Evolutionary conservation across 2,797 vertebrate genomes (phyloP), one percentile per base, ranked within the genome.

Genomic region (Fringilla coelebs): DNA sequence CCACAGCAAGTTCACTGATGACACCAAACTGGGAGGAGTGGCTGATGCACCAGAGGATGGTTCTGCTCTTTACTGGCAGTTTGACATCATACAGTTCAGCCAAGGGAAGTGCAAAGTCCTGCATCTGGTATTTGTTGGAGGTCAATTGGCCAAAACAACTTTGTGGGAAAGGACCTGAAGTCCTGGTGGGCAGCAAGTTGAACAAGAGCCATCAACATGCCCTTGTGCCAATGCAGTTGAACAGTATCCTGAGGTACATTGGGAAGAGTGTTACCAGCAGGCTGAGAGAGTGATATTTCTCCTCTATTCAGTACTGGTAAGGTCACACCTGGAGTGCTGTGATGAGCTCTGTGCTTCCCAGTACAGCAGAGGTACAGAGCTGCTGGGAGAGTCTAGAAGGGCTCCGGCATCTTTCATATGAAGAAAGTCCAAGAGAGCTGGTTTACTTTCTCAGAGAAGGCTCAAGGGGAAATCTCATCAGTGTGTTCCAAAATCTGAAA

Each of bases 21-120:
- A 62, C 13, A 71, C 25, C 36, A 46, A 75, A 17, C 21, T 61
- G 58, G 11, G 28, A 75, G 28, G 19, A 36, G 7, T 29, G 14
- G 19, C 26, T 71, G 43, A 25, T 45, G 34, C 18, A 57, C 7
- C 16, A 46, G 20, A 25, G 10, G 14, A 29, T 57, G 0, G 0
- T 79, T 71, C 38, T 67, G 43, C 62, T 46, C 28, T 71, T 57
- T 38, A 52, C 48, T 10, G 6, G 32, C 13, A 75, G 17, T 46
- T 43, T 38, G 18, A 38, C 34, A 11, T 62, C 13, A 21, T 13
- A 26, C 2, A 17, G 17, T 36, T 74, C 51, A 60, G 40, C 40
- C 51, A 86, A 82, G 10, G 20, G 19, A 85, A 54, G 3, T 43
- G 25, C 21, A 46, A 68, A 68, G 25, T 29, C 55, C n/a, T 52